These are phyloP conservation scores for Enteromius paludinosus DNA, from an alignment of 2,797 vertebrate species.

Conservation along the genomic window DNA sequence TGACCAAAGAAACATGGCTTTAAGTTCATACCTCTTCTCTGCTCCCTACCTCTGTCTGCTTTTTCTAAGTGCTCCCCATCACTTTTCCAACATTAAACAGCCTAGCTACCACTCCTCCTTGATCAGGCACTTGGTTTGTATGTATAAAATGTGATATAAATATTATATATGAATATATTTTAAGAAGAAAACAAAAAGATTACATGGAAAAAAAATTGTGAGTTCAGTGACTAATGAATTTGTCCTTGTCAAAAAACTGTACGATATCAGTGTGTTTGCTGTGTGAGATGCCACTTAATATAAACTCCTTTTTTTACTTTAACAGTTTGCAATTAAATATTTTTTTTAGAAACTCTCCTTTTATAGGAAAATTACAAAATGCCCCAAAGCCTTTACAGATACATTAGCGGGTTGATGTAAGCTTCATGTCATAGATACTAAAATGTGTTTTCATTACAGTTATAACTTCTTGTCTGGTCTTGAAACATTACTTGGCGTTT, in stretches of 20 bases:
- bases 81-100: slow-evolving; percentile 50
- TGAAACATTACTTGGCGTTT: slow-evolving; percentile 13
- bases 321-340: slow-evolving; percentile 30
- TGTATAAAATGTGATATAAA: slow-evolving; percentile 79
- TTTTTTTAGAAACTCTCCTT: slow-evolving; percentile 43
- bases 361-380: slow-evolving; percentile 53
- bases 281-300: slow-evolving; percentile 58
- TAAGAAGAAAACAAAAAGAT: slow-evolving; percentile 71
- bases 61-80: slow-evolving; percentile 56
- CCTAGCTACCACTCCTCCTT: slow-evolving; percentile 66
- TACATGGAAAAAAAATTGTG: slow-evolving; percentile 69
- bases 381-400: slow-evolving; percentile 47
- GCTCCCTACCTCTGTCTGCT: slow-evolving; percentile 64
- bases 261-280: slow-evolving; percentile 67
- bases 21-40: slow-evolving; percentile 76
- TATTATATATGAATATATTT: slow-evolving; percentile 82
- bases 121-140: slow-evolving; percentile 82
- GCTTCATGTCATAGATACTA: slow-evolving; percentile 10
- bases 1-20: slow-evolving; percentile 82
- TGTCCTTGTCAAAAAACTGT: slow-evolving; percentile 68
- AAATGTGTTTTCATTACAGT: slow-evolving; percentile 10
- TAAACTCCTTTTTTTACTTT: slow-evolving; percentile 51
- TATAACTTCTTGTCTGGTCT: slow-evolving; percentile 31
- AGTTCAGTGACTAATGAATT: slow-evolving; percentile 66
- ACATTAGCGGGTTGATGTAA: neutral